Conservation (phyloP, 2,797 vertebrate species). For the Euphonia xanthogaster region DNA sequence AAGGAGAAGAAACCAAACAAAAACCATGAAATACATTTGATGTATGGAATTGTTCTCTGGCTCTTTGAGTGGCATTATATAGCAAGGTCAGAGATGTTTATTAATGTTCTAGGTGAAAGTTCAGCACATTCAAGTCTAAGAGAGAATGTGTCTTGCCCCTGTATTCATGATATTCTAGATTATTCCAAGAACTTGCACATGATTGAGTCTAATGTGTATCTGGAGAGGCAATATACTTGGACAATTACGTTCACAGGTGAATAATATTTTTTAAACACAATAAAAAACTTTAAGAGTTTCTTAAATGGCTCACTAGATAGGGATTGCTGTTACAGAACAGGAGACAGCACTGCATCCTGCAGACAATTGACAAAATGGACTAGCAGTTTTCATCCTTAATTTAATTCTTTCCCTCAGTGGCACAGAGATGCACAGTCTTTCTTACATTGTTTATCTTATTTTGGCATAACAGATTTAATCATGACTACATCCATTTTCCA, state of each 20-base stretch:
- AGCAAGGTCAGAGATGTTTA: neutral
- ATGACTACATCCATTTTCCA: neutral
- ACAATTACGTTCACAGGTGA: neutral
- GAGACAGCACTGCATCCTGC: neutral
- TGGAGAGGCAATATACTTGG: neutral
- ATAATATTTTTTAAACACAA: neutral
- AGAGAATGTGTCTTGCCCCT: neutral
- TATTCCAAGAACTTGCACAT: neutral
- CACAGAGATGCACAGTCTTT: neutral
- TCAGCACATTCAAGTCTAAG: neutral
- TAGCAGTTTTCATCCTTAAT: neutral
- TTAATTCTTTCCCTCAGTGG: neutral
- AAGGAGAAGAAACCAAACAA: neutral
- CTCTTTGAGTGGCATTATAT: neutral
- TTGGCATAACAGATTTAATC: conserved; percentile 6
- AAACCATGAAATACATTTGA: neutral
- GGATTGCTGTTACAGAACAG: neutral
- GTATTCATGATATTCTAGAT: neutral
- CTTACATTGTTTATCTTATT: neutral
- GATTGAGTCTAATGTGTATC: neutral
- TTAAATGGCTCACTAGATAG: neutral
- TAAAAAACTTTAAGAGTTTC: neutral
- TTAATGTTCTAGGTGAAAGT: neutral
- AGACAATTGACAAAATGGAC: neutral
- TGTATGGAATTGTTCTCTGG: neutral